Percentiles rank a stretch among this genome's conserved stretches.
These are phyloP conservation scores for Eupsilia transversa DNA, from an alignment of 2,888 invertebrate genomes.

Conservation along the genomic window DNA sequence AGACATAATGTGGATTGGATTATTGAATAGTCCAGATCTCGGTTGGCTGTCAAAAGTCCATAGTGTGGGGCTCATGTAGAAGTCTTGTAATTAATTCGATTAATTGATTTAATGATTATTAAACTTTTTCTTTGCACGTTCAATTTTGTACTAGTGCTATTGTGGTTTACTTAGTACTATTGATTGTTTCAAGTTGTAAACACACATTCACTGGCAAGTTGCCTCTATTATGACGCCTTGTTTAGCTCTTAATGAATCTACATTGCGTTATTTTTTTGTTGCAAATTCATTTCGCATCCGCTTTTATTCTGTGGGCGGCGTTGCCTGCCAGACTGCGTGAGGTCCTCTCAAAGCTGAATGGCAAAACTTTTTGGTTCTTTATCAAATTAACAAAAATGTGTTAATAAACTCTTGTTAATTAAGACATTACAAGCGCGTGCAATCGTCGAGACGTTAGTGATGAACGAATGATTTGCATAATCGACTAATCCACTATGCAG, in stretches of 20 bases:
- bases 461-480: slow-evolving; percentile 62
- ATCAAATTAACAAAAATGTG: slow-evolving; percentile 47
- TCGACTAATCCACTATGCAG: slow-evolving; percentile 56
- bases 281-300: slow-evolving; percentile 48
- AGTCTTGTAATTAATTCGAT: neutral
- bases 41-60: neutral
- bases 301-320: slow-evolving; percentile 46
- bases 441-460: slow-evolving; percentile 51
- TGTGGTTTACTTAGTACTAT: neutral
- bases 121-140: neutral
- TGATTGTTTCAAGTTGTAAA: slow-evolving; percentile 28
- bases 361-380: slow-evolving; percentile 27
- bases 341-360: slow-evolving; percentile 46
- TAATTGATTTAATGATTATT: neutral
- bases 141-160: neutral
- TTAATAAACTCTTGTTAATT: slow-evolving; percentile 43
- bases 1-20: neutral
- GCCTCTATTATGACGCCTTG: slow-evolving; percentile 29
- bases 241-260: slow-evolving; percentile 35
- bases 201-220: slow-evolving; percentile 25
- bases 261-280: slow-evolving; percentile 47
- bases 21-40: slow-evolving; percentile 19
- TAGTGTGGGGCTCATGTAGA: neutral
- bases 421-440: slow-evolving; percentile 39
- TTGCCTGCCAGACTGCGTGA: slow-evolving; percentile 48